phyloP scores from a whole-genome alignment of 1,140 invertebrate species.

The Cotesia glomerata region DNA sequence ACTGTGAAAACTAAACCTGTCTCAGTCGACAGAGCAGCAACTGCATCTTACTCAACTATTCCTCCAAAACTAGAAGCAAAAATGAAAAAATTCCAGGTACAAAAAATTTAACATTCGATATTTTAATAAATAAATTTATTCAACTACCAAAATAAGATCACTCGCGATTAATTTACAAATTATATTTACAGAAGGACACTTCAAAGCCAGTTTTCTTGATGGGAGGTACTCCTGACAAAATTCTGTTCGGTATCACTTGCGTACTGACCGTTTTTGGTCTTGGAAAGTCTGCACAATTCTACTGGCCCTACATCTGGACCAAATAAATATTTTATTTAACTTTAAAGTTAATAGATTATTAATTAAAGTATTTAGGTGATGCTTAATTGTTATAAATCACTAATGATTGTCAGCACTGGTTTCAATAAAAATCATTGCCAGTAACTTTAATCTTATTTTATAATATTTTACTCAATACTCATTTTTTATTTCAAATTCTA shows the following conservation, averaged over 20 bases:
- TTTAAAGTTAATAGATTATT: no score
- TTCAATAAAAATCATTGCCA: no score
- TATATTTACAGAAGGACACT: slow-evolving; percentile 54
- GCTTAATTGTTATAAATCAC: no score
- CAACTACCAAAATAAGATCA: no score
- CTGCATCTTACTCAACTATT: slow-evolving; percentile 13
- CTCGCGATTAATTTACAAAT: not conserved
- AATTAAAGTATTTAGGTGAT: no score
- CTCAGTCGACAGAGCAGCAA: not conserved
- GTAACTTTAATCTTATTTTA: no score
- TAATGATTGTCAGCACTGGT: no score
- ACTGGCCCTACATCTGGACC: not conserved
- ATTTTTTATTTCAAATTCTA: no score
- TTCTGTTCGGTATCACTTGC: slow-evolving; percentile 58
- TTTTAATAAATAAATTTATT: not conserved
- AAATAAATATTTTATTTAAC: not conserved
- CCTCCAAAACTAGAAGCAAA: slow-evolving; percentile 24
- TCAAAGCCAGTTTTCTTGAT: slow-evolving; percentile 59
- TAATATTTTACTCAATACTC: no score
- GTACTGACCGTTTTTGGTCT: not conserved
- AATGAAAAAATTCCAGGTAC: slow-evolving; percentile 37
- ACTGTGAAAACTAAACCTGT: slow-evolving; percentile 37
- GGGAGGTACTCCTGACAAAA: slow-evolving; percentile 59
- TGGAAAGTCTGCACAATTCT: not conserved
- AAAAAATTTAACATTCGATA: not conserved